phyloP scores from a whole-genome alignment of 2,113 vertebrate species.

The Aphyosemion australe region DNA sequence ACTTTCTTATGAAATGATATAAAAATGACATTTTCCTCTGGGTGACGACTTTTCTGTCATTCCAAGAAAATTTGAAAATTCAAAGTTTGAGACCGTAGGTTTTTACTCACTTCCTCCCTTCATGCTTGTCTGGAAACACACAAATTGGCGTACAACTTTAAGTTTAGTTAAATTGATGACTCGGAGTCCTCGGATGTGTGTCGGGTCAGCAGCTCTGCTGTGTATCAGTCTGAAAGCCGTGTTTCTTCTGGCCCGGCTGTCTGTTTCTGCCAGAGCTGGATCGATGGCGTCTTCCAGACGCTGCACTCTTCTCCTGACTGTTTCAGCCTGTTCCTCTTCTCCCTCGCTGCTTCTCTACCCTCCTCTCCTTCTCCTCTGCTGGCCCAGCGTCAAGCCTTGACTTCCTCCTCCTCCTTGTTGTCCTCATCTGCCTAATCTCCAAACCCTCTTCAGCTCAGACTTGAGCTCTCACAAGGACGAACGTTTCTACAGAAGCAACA shows the following conservation, averaged over 20 bases:
- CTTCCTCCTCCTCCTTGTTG: slow-evolving; percentile 34
- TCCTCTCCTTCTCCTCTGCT: slow-evolving; percentile 19
- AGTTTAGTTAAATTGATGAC: slow-evolving; percentile 7
- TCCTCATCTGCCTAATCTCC: slow-evolving; percentile 44
- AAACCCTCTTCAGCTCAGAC: slow-evolving; percentile 35
- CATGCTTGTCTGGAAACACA: background rate
- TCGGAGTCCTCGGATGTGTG: slow-evolving; percentile 36
- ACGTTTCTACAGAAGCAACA: too few species aligned
- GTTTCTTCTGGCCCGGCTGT: slow-evolving; percentile 51
- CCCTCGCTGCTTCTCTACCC: slow-evolving; percentile 14
- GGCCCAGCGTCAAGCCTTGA: slow-evolving; percentile 38
- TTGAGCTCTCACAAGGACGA: slow-evolving; percentile 11
- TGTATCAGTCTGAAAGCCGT: slow-evolving; percentile 39
- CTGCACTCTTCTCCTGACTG: slow-evolving; percentile 45
- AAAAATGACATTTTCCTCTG: too few species aligned
- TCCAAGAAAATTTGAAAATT: too few species aligned
- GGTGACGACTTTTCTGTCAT: too few species aligned
- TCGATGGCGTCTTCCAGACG: slow-evolving; percentile 61
- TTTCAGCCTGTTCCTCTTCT: slow-evolving; percentile 36
- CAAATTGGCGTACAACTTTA: background rate
- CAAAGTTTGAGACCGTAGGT: background rate
- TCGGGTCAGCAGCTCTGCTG: slow-evolving; percentile 24
- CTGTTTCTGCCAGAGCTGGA: slow-evolving; percentile 64
- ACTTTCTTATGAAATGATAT: too few species aligned
- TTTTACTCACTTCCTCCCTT: background rate